Evolutionary conservation across 2,888 invertebrate species (phyloP), one percentile per base, ranked within the genome.

Genomic region (Pachydiplax longipennis): DNA sequence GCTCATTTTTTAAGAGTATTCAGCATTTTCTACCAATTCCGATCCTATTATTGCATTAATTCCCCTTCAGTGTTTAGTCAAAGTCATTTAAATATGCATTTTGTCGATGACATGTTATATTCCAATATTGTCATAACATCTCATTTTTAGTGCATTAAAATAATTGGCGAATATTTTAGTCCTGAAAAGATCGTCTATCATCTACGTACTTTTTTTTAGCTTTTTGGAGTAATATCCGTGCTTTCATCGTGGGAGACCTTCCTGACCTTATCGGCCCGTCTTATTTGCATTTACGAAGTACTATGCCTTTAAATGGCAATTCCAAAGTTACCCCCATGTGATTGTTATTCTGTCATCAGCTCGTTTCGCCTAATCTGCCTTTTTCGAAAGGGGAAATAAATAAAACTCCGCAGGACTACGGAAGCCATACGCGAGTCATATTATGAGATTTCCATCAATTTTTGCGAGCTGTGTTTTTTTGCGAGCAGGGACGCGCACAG

Each of bases 401-500:
- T 15, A 31, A 35, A 31, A 22, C 48, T 35, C 58, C 18, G 87
- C 22, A 61, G 37, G 35, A 87, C 53, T 22, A 22, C 65, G 61
- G 61, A 87, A 87, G 87, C 87, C 22, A 44, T 61, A 31, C 31
- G 31, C 83, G 58, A 25, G 61, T 61, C 58, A 37, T n/a, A 87
- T 87, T 87, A 87, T 87, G 87, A 87, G 87, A 87, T 87, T 87
- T 87, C 87, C 87, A 87, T 87, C 87, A 58, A 61, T 87, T 65
- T 65, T 37, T 87, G 6, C 61, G 31, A 37, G 61, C 13, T 61
- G 2, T 4, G 15, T 18, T 53, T 53, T 53, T 53, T 53, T 35
- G n/a, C n/a, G n/a, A n/a, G 61, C 37, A 37, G 31, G 58, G 58
- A 35, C 12, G 58, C 15, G 12, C 18, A 13, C 3, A 4, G 37